Conservation (phyloP, 2,797 vertebrate genomes). For the Aquila chrysaetos region DNA sequence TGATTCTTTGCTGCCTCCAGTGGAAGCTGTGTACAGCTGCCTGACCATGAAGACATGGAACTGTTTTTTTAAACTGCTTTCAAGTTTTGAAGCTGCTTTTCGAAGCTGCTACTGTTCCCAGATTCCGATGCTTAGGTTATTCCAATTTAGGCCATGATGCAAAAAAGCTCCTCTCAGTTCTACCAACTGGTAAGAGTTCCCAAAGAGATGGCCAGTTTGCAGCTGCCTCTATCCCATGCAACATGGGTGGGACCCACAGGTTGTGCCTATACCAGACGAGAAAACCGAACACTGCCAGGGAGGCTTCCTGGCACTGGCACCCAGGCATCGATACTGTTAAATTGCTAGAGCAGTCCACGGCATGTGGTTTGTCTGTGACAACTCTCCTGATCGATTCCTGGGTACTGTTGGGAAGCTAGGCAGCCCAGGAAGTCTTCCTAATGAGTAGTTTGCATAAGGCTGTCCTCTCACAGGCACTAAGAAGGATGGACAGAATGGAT, state of each 20-base stretch:
- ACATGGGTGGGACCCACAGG: background rate
- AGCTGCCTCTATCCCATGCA: background rate
- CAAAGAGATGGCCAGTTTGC: background rate
- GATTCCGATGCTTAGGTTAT: background rate
- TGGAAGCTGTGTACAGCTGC: background rate
- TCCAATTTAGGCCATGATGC: background rate
- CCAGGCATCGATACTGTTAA: background rate
- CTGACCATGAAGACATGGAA: background rate
- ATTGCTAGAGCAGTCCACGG: background rate
- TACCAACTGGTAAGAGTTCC: background rate
- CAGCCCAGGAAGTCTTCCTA: constrained; percentile 4
- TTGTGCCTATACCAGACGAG: background rate
- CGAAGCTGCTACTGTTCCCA: background rate
- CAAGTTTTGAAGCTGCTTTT: background rate
- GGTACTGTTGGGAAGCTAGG: background rate
- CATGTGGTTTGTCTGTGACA: background rate
- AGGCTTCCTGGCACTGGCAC: background rate
- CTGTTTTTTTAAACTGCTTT: background rate
- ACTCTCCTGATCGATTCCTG: background rate
- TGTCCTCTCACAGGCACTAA: background rate
- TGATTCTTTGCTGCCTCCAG: constrained; percentile 6
- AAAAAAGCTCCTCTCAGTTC: background rate
- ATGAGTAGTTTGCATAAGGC: background rate
- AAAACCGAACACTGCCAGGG: background rate
- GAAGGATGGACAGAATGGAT: background rate